Evolutionary conservation across 2,113 vertebrate genomes (phyloP), one percentile per base, ranked within the genome.

Genomic region (Calyptomena viridis): DNA sequence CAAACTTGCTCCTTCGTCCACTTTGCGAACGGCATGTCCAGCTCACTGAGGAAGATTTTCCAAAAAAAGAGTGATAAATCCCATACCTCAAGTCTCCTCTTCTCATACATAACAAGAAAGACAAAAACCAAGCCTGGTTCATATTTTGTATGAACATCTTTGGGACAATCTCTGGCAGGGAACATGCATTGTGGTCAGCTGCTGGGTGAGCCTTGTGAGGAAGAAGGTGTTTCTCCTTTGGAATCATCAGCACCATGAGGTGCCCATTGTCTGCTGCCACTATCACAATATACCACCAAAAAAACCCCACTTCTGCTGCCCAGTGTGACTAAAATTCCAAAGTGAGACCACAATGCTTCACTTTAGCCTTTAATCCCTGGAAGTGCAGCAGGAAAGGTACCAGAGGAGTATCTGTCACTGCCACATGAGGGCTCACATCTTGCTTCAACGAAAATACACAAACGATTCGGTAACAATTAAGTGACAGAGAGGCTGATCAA

Each of bases 1-100:
- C 99, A 99, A 82, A 99, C 99, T 95, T 99, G 99, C 53, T 99
- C 99, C 92, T 99, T 99, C 1, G 98, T 98, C 99, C 99, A 99
- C 72, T 99, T 99, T 53, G 99, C 99, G 35, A 99, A 99, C 0
- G 99, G 99, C 95, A 98, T 98, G 75, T 99, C 99, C 97, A 99
- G 96, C 20, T 99, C 99, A 96, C 99, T 99, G 89, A 1, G 1
- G 60, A 72, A 74, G 62, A 55, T 62, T 62, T 92, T 14, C 95
- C 18, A 64, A 74, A 69, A 59, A 58, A 30, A 58, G 5, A 59
- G 12, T 44, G 35, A 56, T 89, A 47, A 90, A 86, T 52, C 59
- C 27, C 1, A 0, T 20, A 18, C 19, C 59, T 71, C 88, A 52
- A 28, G 60, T n/a, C 14, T 80, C 27, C 23, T 47, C 1, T 25